These are phyloP conservation scores for Corella eumyota DNA, from an alignment of 23 tunicate species.

Conservation along the genomic window DNA sequence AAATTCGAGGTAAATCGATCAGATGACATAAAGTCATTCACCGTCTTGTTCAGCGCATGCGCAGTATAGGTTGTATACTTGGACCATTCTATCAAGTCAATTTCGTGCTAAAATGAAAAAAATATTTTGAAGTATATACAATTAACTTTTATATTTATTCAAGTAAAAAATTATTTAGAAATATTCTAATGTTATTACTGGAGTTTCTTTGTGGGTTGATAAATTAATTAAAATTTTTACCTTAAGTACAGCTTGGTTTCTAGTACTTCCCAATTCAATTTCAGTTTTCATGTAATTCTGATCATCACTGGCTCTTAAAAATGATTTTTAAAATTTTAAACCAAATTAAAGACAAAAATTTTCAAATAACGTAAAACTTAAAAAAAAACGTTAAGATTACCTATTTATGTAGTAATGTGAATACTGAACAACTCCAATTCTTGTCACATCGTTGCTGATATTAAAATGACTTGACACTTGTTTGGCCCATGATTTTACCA, in stretches of 20 bases:
- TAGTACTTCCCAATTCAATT: slow-evolving; percentile 3
- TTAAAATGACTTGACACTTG: slow-evolving; percentile 17
- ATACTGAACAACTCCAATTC: slow-evolving; percentile 45
- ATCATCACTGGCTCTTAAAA: not conserved
- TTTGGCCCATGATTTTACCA: slow-evolving; percentile 36
- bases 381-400: too few species aligned
- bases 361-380: too few species aligned
- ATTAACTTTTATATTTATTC: not conserved
- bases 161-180: too few species aligned
- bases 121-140: not conserved
- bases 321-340: too few species aligned
- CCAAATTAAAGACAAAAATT: too few species aligned
- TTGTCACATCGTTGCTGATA: slow-evolving; percentile 1
- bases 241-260: not conserved
- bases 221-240: too few species aligned
- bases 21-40: slow-evolving; percentile 26
- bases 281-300: slow-evolving; percentile 24
- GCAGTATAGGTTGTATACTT: slow-evolving; percentile 44
- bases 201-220: too few species aligned
- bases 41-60: slow-evolving; percentile 44
- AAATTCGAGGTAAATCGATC: slow-evolving; percentile 1
- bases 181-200: too few species aligned
- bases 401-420: slow-evolving; percentile 28
- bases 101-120: slow-evolving; percentile 11
- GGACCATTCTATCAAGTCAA: not conserved